These are phyloP conservation scores for Heterohyrax brucei DNA, from an alignment of 2,797 vertebrate genomes.

Conservation along the genomic window DNA sequence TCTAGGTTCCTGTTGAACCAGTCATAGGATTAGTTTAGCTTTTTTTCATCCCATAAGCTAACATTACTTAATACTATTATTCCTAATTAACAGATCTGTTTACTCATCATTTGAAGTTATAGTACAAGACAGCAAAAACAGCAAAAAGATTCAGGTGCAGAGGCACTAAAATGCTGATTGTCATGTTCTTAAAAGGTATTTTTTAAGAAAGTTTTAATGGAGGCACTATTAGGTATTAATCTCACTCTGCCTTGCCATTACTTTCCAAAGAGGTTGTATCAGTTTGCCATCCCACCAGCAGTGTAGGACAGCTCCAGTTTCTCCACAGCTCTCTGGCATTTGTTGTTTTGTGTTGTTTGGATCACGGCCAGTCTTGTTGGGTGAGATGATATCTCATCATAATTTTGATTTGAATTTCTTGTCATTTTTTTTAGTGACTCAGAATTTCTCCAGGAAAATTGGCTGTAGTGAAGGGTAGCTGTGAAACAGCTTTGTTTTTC, in stretches of 20 bases:
- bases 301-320: too few relatives aligned
- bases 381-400: too few relatives aligned
- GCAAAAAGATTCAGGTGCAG: constrained; percentile 30
- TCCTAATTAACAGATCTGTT: constrained; percentile 65
- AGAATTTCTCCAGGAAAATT: constrained; percentile 46
- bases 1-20: constrained; percentile 18
- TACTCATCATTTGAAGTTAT: constrained; percentile 60
- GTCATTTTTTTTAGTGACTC: background rate
- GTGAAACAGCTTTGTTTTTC: constrained; percentile 42
- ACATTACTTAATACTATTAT: constrained; percentile 49
- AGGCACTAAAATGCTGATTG: constrained; percentile 17
- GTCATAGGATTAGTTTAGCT: constrained; percentile 37
- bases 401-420: too few relatives aligned
- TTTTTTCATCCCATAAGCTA: constrained; percentile 70
- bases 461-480: constrained; percentile 27
- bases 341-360: too few relatives aligned
- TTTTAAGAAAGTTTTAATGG: constrained; percentile 68
- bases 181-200: constrained; percentile 18
- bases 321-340: too few relatives aligned
- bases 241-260: constrained; percentile 4
- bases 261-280: too few relatives aligned
- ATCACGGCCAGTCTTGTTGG: too few relatives aligned
- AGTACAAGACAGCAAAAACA: background rate
- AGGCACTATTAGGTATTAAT: background rate
- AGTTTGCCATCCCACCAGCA: too few relatives aligned